Evolutionary conservation across 2,797 vertebrate species (phyloP), one percentile per base, ranked within the genome.

Genomic region (Avahi laniger): DNA sequence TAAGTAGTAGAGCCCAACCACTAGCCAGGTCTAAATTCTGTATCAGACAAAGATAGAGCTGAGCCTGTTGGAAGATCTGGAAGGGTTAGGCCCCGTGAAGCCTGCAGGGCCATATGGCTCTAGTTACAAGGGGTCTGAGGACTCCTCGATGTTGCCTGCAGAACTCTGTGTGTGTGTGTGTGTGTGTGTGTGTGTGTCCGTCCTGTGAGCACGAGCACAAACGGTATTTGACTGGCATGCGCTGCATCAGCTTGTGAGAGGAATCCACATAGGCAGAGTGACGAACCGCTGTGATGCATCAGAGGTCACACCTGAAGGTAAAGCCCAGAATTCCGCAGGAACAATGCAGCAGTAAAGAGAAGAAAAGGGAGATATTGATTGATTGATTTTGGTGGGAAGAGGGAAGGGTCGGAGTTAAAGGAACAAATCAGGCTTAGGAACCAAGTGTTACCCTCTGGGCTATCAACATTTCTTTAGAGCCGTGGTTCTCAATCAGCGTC

Each of bases 261-360:
- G 78, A 79, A 30, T 33, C 30, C 30, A 5, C 5, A 3, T 30
- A 12, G n/a, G 87, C 43, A 24, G 35, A 75, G 38, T 28, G 6
- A 28, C 0, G 2, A 76, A 15, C 4, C 3, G 2, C 2, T 1
- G 13, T 2, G 38, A n/a, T 24, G 30, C n/a, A 30, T 46, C 50
- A 20, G 15, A 38, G 24, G 6, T 82, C 76, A 83, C 35, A 43
- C 41, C 35, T 26, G 12, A 43, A 38, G 43, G 65, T 2, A 26
- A 50, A 57, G 50, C 13, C 48, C 61, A 24, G 22, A 18, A 43
- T 54, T 75, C 82, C 30, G 7, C 35, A 78, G 88, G 3, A 41
- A 9, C 22, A 12, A 9, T 65, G 26, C 85, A 69, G 17, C 63
- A 26, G 10, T 38, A 61, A 78, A 54, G 69, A 46, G 65, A 59